Conservation (phyloP, 2,113 vertebrate species). For the Dicaeum eximium region DNA sequence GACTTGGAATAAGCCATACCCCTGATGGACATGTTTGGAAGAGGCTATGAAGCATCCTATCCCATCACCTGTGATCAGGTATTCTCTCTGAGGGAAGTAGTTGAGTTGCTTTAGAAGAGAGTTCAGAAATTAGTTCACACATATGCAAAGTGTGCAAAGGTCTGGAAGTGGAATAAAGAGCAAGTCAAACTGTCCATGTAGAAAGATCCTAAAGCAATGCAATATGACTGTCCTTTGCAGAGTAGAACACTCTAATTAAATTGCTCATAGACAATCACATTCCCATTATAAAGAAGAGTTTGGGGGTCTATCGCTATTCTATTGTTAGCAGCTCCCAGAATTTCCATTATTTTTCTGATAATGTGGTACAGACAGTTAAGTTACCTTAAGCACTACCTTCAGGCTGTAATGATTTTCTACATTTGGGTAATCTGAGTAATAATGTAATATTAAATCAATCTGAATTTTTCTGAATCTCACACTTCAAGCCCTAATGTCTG, state of each 20-base stretch:
- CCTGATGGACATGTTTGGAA: background rate
- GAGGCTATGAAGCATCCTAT: background rate
- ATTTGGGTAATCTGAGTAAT: too few relatives aligned
- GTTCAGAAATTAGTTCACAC: background rate
- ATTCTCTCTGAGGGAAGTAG: background rate
- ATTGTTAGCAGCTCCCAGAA: background rate
- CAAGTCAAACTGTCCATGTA: background rate
- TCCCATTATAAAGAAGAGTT: background rate
- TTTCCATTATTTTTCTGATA: background rate
- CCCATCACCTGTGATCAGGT: background rate
- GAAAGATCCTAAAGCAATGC: background rate
- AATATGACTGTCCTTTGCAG: background rate
- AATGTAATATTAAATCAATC: too few relatives aligned
- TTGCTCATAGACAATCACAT: background rate
- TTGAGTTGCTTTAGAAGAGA: background rate
- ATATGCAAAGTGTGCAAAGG: background rate
- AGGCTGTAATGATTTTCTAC: background rate
- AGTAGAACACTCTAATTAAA: background rate
- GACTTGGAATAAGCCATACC: background rate
- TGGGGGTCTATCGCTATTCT: background rate
- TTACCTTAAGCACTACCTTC: background rate
- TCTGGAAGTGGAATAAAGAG: background rate
- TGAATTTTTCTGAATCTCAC: background rate
- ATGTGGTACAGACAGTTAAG: background rate
- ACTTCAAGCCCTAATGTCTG: background rate